Conservation (phyloP, 2,113 vertebrate species). For the Pseudorasbora parva region DNA sequence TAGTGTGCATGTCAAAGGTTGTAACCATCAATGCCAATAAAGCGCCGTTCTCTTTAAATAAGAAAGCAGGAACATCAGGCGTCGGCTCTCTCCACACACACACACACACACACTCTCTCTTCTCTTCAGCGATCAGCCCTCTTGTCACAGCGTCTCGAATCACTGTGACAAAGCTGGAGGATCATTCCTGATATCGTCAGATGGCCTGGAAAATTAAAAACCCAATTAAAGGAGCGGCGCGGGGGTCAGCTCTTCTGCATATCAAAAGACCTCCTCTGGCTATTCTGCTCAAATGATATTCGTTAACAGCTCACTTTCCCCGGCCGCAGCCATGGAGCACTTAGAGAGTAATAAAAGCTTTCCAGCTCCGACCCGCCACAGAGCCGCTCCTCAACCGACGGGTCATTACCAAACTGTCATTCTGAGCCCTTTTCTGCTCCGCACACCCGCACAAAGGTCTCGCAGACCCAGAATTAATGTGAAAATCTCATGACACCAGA, state of each 20-base stretch:
- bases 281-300: slow-evolving; percentile 98
- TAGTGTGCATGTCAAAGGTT: no score
- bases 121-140: slow-evolving; percentile 56
- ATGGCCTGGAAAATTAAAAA: slow-evolving; percentile 99
- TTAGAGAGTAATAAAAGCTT: slow-evolving; percentile 98
- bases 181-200: slow-evolving; percentile 99
- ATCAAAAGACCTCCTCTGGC: slow-evolving; percentile 99
- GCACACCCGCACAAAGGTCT: slow-evolving; percentile 85
- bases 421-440: slow-evolving; percentile 80
- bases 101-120: no score
- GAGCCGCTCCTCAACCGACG: slow-evolving; percentile 93
- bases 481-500: slow-evolving; percentile 59
- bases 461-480: slow-evolving; percentile 87
- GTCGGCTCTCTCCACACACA: no score
- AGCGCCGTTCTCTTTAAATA: no score
- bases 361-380: slow-evolving; percentile 91
- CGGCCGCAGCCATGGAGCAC: slow-evolving; percentile 92
- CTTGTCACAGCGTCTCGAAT: slow-evolving; percentile 90
- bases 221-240: slow-evolving; percentile 99
- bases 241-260: slow-evolving; percentile 99
- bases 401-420: slow-evolving; percentile 94
- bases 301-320: slow-evolving; percentile 99
- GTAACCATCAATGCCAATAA: no score
- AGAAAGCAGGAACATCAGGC: no score
- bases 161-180: slow-evolving; percentile 92